Evolutionary conservation across 2,113 vertebrate genomes (phyloP).

Genomic region (Heloderma charlesbogerti): DNA sequence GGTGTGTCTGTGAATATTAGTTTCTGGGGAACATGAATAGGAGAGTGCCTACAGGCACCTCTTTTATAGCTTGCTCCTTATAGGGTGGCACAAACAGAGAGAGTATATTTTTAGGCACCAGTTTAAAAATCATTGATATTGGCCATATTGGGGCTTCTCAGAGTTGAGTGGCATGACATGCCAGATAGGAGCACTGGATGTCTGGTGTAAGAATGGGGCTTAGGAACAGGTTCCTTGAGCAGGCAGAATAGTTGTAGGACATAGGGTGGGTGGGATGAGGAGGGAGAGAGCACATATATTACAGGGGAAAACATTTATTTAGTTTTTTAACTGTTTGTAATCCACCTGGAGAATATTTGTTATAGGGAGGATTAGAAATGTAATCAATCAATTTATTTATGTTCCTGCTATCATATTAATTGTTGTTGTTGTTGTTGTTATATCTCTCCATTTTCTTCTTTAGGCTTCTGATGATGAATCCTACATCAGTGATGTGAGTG

Average conservation of each 20-base stretch:
- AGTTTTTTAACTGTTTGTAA: background rate
- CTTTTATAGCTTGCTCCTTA: background rate
- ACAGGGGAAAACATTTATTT: background rate
- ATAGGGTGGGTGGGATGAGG: background rate
- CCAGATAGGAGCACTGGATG: background rate
- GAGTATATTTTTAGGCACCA: background rate
- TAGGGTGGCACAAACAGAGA: background rate
- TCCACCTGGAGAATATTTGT: too few relatives aligned
- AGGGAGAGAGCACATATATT: background rate
- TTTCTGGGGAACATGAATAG: too few relatives aligned
- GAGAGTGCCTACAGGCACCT: background rate
- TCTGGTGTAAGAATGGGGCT: too few relatives aligned
- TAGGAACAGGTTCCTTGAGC: background rate
- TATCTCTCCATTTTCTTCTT: conserved; percentile 32
- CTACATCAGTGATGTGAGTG: conserved; percentile 98
- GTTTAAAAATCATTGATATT: background rate
- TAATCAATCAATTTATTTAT: too few relatives aligned
- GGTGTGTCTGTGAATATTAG: too few relatives aligned
- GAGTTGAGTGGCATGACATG: background rate
- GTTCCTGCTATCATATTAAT: too few relatives aligned
- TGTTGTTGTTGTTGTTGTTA: too few relatives aligned
- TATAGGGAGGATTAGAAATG: too few relatives aligned
- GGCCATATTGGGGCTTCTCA: background rate
- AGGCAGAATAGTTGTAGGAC: background rate
- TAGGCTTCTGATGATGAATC: conserved; percentile 99